Evolutionary conservation across 2,113 vertebrate genomes (phyloP).

Genomic region (Phyllopteryx taeniolatus): DNA sequence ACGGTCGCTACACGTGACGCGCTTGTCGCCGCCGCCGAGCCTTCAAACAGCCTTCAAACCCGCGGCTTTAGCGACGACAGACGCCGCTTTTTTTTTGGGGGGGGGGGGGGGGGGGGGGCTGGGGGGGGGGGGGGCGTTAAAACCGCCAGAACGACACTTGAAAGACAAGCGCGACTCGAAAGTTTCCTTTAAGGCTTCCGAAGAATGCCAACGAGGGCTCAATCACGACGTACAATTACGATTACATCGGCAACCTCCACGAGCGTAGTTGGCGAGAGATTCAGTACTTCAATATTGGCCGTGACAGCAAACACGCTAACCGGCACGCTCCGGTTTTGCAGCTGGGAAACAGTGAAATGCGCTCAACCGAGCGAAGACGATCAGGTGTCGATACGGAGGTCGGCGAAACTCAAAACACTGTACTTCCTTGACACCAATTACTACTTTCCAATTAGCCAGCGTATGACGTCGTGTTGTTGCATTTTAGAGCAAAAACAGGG

Average conservation of each 20-base stretch:
- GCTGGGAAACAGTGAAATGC: too few relatives aligned
- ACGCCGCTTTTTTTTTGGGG: not conserved
- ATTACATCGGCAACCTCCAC: not conserved
- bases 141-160: slow-evolving; percentile 38
- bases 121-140: too few relatives aligned
- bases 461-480: too few relatives aligned
- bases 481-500: too few relatives aligned
- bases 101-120: too few relatives aligned
- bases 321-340: too few relatives aligned
- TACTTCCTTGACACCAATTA: not conserved
- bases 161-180: slow-evolving; percentile 54
- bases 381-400: not conserved
- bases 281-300: not conserved
- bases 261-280: too few relatives aligned
- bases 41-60: slow-evolving; percentile 68
- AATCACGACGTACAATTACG: slow-evolving; percentile 44
- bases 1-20: slow-evolving; percentile 62
- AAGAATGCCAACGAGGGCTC: slow-evolving; percentile 61
- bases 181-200: slow-evolving; percentile 37
- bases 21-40: slow-evolving; percentile 60
- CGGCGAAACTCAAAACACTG: not conserved
- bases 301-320: too few relatives aligned
- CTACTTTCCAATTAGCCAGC: too few relatives aligned
- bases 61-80: slow-evolving; percentile 38
- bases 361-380: too few relatives aligned